phyloP scores from a whole-genome alignment of 1,140 invertebrate genomes.

The Cryptotermes secundus region DNA sequence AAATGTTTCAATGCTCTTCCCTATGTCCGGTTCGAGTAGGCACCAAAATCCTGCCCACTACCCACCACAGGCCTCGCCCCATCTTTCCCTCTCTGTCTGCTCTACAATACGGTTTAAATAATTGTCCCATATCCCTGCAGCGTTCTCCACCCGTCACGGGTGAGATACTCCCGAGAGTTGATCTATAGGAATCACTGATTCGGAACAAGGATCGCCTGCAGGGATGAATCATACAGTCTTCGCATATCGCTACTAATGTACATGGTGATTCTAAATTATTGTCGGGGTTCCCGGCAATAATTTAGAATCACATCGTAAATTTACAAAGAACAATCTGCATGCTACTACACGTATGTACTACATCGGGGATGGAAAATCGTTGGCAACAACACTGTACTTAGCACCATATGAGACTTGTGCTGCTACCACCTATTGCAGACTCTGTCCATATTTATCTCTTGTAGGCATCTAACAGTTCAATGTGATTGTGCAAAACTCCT shows the following conservation, averaged over 20 bases:
- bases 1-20: neutral
- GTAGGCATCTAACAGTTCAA: too few relatives aligned
- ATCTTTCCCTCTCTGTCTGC: neutral
- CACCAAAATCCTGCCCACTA: neutral
- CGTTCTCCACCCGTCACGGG: neutral
- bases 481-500: too few relatives aligned
- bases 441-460: too few relatives aligned
- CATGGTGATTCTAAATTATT: too few relatives aligned
- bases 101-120: neutral
- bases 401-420: too few relatives aligned
- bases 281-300: too few relatives aligned
- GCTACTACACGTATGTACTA: too few relatives aligned
- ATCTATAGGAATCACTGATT: slow-evolving; percentile 1
- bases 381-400: too few relatives aligned
- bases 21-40: neutral
- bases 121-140: slow-evolving; percentile 3
- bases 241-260: neutral
- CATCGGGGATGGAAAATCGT: too few relatives aligned
- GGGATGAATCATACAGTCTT: neutral
- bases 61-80: neutral
- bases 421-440: too few relatives aligned
- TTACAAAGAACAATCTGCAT: too few relatives aligned
- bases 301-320: too few relatives aligned
- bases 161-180: neutral
- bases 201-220: neutral